Base-by-base conservation (phyloP, 1,140 invertebrate species). In the Bathynomus jamesi region DNA sequence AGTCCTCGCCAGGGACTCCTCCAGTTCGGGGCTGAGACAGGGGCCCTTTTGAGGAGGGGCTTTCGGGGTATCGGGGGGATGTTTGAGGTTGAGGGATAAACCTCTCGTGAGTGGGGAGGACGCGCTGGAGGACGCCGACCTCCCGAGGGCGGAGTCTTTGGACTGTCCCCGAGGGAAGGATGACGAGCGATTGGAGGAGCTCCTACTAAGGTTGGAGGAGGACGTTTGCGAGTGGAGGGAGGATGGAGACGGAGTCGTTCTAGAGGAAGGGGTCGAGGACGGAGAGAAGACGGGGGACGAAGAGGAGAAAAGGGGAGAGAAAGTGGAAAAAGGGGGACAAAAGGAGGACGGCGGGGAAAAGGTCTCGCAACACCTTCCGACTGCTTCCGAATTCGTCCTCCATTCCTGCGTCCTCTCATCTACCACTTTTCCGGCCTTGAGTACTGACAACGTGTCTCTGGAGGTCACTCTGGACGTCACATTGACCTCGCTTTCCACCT, bases 401-500 rank as follows among this genome's bases (percentile, higher is more conserved):
- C 40, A 53, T 5, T 91, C 89, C 32, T 87, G 84, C 67, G 86
- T 88, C 4, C 89, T 80, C 78, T 90, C 89, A 81, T 91, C 89
- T 0, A 91, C 84, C 32, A 91, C 83, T 76, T 86, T 85, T 3
- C 89, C 89, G 67, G 86, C 87, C 13, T 87, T 84, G 4, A 87
- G 86, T 21, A 91, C 88, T 0, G 87, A 88, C 79, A 91, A 87
- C 77, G 89, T 88, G 65, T 91, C 89, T 68, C 87, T 89, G 53
- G 89, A 90, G 27, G 89, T 86, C 24, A 89, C 85, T 30, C 87
- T 88, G 5, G 89, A 89, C 78, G 89, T 90, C 3, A 90, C 89
- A 71, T 87, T 89, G 68, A 91, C 81, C 46, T 87, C 88, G 17
- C 89, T 90, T 81, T 91, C 89, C 76, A 91, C 66, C 25, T 71